phyloP scores from a whole-genome alignment of 2,113 vertebrate genomes.

The Neolamprologus brichardi region DNA sequence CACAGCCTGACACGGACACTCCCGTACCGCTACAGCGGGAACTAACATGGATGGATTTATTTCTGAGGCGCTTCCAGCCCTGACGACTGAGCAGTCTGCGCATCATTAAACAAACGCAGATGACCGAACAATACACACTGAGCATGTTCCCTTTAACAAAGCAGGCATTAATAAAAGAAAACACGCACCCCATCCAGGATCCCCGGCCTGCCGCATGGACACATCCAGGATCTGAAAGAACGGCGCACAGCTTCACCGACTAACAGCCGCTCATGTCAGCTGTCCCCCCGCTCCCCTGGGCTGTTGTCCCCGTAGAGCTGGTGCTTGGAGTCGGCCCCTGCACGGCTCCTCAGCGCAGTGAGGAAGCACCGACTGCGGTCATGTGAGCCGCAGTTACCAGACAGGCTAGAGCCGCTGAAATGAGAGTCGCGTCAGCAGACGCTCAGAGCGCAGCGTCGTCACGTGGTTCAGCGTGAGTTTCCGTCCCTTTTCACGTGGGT shows the following conservation, averaged over 20 bases:
- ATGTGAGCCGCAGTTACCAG: not conserved
- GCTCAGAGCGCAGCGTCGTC: not conserved
- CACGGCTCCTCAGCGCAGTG: not conserved
- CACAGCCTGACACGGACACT: not conserved
- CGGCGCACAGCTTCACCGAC: not conserved
- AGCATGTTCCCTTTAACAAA: not conserved
- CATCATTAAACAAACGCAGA: not conserved
- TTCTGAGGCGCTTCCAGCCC: not conserved
- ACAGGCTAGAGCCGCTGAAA: not conserved
- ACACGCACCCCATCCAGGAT: not conserved
- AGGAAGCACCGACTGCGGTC: not conserved
- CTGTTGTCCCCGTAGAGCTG: not conserved
- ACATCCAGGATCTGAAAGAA: not conserved
- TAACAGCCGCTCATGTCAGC: not conserved
- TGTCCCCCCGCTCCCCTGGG: not conserved
- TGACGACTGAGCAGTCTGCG: not conserved
- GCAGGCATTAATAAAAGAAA: not conserved
- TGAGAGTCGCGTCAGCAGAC: not conserved
- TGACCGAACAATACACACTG: not conserved
- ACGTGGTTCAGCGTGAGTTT: not conserved
- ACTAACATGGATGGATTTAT: not conserved
- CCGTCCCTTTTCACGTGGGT: not conserved
- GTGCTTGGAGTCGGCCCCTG: not conserved
- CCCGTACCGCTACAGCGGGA: not conserved
- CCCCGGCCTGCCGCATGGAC: not conserved